A percentile compares a stretch with the other conserved stretches of the same genome.
Conservation (phyloP, 2,113 vertebrate genomes). For the Anseranas semipalmata region DNA sequence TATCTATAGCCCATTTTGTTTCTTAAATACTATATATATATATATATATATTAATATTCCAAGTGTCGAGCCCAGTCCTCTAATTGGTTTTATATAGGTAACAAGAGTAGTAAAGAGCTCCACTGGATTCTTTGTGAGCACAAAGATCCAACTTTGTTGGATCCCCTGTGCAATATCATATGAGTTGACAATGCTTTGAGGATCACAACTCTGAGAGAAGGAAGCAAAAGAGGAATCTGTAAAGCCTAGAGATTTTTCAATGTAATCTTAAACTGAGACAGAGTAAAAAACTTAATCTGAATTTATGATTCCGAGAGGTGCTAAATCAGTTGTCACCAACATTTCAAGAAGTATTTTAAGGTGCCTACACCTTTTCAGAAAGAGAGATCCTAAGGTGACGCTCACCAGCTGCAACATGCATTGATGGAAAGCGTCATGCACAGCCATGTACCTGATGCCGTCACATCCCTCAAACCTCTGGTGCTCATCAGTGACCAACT, state of each 20-base stretch:
- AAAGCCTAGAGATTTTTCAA: neutral
- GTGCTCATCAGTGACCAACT: neutral
- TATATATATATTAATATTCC: neutral
- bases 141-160: neutral
- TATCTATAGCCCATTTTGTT: neutral
- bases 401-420: neutral
- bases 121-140: neutral
- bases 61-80: neutral
- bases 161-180: neutral
- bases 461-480: neutral
- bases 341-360: neutral
- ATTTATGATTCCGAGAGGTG: neutral
- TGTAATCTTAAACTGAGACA: neutral
- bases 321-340: neutral
- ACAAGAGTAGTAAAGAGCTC: neutral
- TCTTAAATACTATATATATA: neutral
- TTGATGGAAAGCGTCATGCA: neutral
- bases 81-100: neutral
- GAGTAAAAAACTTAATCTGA: neutral
- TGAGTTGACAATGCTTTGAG: neutral
- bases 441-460: neutral
- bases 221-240: neutral
- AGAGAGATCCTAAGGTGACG: neutral
- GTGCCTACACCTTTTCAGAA: neutral
- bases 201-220: neutral